phyloP scores from a whole-genome alignment of 2,888 invertebrate species.

The Amiota minor region DNA sequence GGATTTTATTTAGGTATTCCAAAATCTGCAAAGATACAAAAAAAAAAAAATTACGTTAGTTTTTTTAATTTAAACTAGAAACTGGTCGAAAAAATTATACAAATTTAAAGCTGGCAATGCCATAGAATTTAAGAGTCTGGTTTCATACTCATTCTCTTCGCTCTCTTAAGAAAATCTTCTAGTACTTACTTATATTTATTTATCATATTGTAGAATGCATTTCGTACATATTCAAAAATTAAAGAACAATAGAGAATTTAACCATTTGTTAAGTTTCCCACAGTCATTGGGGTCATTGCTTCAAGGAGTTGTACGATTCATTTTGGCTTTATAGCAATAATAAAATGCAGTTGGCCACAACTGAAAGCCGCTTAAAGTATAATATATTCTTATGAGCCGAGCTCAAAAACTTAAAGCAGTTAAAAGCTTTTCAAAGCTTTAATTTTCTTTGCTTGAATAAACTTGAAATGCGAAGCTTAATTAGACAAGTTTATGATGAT shows the following conservation, averaged over 20 bases:
- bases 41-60: slow-evolving; percentile 23
- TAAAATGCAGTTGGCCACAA: slow-evolving; percentile 42
- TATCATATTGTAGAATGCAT: neutral
- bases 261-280: slow-evolving; percentile 55
- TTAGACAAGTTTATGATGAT: neutral
- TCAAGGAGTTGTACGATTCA: slow-evolving; percentile 50
- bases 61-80: neutral
- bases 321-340: slow-evolving; percentile 47
- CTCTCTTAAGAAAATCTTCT: neutral
- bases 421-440: slow-evolving; percentile 42
- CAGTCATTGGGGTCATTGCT: slow-evolving; percentile 62
- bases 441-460: slow-evolving; percentile 47
- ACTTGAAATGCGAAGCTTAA: slow-evolving; percentile 35
- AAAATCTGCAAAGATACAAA: slow-evolving; percentile 32
- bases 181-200: neutral
- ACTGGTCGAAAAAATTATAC: slow-evolving; percentile 3
- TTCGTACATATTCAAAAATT: neutral
- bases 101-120: slow-evolving; percentile 1
- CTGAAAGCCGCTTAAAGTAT: neutral
- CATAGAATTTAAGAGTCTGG: neutral
- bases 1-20: neutral
- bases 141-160: neutral
- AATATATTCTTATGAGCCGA: slow-evolving; percentile 45
- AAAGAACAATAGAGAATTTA: neutral
- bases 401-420: neutral